Evolutionary conservation across 2,113 vertebrate genomes (phyloP).

Genomic region (Mastomys natalensis): DNA sequence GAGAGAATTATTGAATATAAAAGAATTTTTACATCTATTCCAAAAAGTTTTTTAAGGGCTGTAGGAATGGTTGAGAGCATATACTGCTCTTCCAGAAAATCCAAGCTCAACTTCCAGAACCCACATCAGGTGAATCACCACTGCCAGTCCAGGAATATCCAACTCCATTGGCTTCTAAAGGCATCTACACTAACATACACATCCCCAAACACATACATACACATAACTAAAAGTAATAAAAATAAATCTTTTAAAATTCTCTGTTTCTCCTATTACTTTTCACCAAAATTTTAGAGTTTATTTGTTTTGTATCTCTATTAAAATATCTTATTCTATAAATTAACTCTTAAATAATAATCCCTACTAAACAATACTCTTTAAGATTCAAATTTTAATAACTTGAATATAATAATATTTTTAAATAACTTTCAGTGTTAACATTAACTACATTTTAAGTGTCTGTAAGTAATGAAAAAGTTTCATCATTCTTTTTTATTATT

Average conservation of each 20-base stretch:
- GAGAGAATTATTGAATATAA: background rate
- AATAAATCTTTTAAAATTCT: background rate
- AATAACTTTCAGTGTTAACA: background rate
- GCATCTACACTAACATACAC: background rate
- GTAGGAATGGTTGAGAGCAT: background rate
- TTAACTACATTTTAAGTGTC: background rate
- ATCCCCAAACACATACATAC: background rate
- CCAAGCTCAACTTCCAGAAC: background rate
- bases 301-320: background rate
- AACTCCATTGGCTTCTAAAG: background rate
- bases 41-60: background rate
- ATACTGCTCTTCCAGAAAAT: background rate
- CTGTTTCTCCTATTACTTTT: background rate
- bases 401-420: background rate
- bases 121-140: background rate
- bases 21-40: background rate
- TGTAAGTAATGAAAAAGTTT: conserved; percentile 7
- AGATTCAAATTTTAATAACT: background rate
- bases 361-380: background rate
- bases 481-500: background rate
- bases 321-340: conserved; percentile 19
- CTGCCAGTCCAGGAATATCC: background rate
- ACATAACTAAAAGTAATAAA: background rate
- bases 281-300: background rate
- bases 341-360: background rate